phyloP scores from a whole-genome alignment of 2,797 vertebrate species.

The Tenualosa ilisha region DNA sequence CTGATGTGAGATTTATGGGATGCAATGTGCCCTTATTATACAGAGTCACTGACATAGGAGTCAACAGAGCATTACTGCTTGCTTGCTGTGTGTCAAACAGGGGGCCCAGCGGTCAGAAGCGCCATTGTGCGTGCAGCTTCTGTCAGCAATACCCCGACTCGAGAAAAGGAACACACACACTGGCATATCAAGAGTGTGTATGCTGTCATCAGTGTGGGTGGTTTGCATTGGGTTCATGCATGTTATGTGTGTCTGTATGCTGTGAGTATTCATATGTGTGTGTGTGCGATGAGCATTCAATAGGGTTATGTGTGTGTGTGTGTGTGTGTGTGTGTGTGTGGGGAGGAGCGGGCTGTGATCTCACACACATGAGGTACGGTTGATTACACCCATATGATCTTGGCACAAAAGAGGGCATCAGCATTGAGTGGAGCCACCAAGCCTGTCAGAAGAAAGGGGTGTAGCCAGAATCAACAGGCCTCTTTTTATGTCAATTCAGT shows the following conservation, averaged over 20 bases:
- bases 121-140: neutral
- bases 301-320: neutral
- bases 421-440: conserved; percentile 51
- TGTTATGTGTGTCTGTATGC: neutral
- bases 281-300: neutral
- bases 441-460: neutral
- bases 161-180: neutral
- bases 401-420: conserved; percentile 62
- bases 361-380: conserved; percentile 60
- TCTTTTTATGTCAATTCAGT: too few species aligned
- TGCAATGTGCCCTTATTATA: conserved; percentile 7
- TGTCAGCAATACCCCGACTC: neutral
- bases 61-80: neutral
- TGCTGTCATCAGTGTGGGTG: neutral
- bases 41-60: neutral
- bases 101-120: neutral
- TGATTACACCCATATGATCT: conserved; percentile 67
- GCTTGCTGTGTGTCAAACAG: neutral
- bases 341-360: conserved; percentile 51
- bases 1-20: neutral
- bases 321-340: neutral
- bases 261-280: neutral
- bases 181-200: neutral
- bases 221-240: neutral
- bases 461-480: too few species aligned